Percentiles rank a stretch among this genome's conserved stretches.
Evolutionary conservation across 2,888 invertebrate species (phyloP).

Genomic region (Drosophila rellima): DNA sequence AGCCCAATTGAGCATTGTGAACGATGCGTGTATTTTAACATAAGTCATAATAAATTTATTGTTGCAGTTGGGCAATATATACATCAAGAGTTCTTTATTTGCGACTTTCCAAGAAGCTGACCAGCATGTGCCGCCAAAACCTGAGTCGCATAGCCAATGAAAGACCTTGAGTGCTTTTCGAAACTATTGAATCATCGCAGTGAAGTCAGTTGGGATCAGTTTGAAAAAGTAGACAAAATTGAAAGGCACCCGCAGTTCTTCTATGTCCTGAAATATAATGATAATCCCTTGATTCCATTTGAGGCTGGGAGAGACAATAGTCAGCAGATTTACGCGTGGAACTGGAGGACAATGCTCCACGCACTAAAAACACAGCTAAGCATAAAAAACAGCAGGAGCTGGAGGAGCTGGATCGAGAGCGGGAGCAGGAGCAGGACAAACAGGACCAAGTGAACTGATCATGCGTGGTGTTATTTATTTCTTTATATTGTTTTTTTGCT

Average conservation of each 20-base stretch:
- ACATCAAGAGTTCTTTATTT: conserved; percentile 14
- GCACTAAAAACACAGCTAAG: conserved; percentile 54
- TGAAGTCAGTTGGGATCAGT: conserved; percentile 10
- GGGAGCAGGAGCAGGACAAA: neutral
- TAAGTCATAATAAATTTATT: conserved; percentile 22
- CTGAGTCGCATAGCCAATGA: conserved; percentile 50
- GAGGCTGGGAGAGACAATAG: conserved; percentile 42
- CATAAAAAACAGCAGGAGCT: conserved; percentile 52
- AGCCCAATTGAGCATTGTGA: neutral
- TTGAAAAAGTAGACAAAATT: conserved; percentile 26
- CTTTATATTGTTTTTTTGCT: conserved; percentile 15
- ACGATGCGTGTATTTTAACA: conserved; percentile 5
- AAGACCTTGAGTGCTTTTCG: conserved; percentile 37
- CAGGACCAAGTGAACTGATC: conserved; percentile 69
- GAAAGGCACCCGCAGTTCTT: conserved; percentile 59
- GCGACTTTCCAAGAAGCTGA: conserved; percentile 15
- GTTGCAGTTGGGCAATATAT: conserved; percentile 32
- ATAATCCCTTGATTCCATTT: conserved; percentile 43
- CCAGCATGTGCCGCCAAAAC: conserved; percentile 42
- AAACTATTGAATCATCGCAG: conserved; percentile 50
- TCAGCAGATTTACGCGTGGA: conserved; percentile 45
- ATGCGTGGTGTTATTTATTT: conserved; percentile 73
- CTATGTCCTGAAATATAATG: conserved; percentile 20
- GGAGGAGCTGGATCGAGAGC: conserved; percentile 2
- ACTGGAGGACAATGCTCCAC: conserved; percentile 66